Evolutionary conservation across 2,888 invertebrate genomes (phyloP).

Genomic region (Eurytoma californica): DNA sequence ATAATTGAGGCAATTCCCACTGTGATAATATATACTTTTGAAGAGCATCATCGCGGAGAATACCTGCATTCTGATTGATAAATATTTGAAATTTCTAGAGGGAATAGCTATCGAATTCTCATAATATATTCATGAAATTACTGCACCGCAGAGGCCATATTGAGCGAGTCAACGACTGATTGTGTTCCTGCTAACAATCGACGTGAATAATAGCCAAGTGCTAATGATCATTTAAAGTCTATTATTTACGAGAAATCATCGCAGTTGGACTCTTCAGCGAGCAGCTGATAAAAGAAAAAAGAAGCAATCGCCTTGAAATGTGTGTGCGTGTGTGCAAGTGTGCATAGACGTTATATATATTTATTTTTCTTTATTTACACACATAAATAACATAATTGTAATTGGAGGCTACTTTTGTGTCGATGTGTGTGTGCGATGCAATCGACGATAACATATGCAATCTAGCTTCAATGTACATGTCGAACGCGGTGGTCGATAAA

Average conservation of each 20-base stretch:
- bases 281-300: neutral
- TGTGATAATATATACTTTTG: too few species aligned
- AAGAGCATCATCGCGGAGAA: too few species aligned
- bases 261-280: neutral
- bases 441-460: neutral
- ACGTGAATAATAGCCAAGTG: neutral
- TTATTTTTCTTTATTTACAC: too few species aligned
- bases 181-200: neutral
- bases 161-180: neutral
- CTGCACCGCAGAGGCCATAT: constrained; percentile 1
- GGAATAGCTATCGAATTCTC: too few species aligned
- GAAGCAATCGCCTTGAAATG: neutral
- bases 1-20: too few species aligned
- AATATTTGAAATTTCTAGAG: too few species aligned
- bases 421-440: too few species aligned
- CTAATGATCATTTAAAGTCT: neutral
- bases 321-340: constrained; percentile 6
- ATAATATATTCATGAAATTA: neutral
- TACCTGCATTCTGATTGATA: too few species aligned
- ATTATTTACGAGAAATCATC: neutral
- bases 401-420: too few species aligned
- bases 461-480: neutral
- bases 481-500: neutral
- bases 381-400: too few species aligned
- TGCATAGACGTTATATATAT: constrained; percentile 4